Evolutionary conservation across 2,888 invertebrate species (phyloP).

Genomic region (Eurytoma adleriae): DNA sequence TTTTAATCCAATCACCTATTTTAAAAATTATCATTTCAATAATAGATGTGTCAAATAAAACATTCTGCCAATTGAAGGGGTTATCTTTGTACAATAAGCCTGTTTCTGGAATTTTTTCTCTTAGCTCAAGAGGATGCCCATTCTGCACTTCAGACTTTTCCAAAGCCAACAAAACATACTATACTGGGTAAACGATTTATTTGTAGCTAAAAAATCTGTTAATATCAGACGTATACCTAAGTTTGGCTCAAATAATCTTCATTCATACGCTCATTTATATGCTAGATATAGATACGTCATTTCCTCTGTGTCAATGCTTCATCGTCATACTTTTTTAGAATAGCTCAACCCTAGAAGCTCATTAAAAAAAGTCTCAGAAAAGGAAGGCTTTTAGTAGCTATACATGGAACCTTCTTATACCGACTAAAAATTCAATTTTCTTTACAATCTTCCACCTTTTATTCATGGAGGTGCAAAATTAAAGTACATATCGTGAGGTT

Average conservation of each 20-base stretch:
- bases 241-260: slow-evolving; percentile 54
- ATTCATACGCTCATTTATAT: slow-evolving; percentile 49
- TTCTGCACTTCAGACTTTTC: slow-evolving; percentile 57
- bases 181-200: slow-evolving; percentile 57
- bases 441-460: background rate
- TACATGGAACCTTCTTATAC: too few relatives aligned
- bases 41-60: slow-evolving; percentile 9
- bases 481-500: background rate
- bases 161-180: slow-evolving; percentile 57
- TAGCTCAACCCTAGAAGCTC: slow-evolving; percentile 33
- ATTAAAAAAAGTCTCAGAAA: background rate
- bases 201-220: slow-evolving; percentile 55
- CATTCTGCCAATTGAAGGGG: slow-evolving; percentile 46
- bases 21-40: slow-evolving; percentile 15
- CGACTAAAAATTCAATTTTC: too few relatives aligned
- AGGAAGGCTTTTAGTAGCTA: too few relatives aligned
- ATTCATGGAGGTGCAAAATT: background rate
- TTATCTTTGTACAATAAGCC: slow-evolving; percentile 56
- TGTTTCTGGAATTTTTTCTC: slow-evolving; percentile 58
- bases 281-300: slow-evolving; percentile 46
- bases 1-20: slow-evolving; percentile 27
- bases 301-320: slow-evolving; percentile 48
- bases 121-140: slow-evolving; percentile 59
- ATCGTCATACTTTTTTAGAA: slow-evolving; percentile 38
- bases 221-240: slow-evolving; percentile 51